Percentiles rank a stretch among this genome's conserved stretches.
Conservation (phyloP, 2,888 invertebrate species). For the Metacarcinus magister region DNA sequence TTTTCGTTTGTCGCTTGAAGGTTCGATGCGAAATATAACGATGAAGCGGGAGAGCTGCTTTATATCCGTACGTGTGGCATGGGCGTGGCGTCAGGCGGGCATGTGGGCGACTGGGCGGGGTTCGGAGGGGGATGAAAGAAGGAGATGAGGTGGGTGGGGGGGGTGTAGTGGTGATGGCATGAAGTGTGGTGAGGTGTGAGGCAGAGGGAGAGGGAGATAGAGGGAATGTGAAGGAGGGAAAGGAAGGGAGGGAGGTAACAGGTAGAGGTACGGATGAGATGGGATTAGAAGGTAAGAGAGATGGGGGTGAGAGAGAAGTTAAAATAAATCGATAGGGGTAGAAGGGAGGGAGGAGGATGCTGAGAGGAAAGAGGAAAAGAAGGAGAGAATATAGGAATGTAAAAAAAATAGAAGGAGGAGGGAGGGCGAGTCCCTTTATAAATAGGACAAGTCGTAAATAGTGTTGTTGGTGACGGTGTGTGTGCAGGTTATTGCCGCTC, state of each 20-base stretch:
- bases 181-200: background rate
- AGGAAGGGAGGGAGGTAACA: background rate
- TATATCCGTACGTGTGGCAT: background rate
- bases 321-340: background rate
- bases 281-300: background rate
- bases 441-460: background rate
- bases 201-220: background rate
- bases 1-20: constrained; percentile 17
- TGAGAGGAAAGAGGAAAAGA: background rate
- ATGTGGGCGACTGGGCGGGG: background rate
- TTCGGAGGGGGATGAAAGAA: background rate
- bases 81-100: background rate
- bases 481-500: no score
- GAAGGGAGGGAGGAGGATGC: background rate
- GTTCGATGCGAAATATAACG: background rate
- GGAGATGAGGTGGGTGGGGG: background rate
- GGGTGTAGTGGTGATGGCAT: background rate
- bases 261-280: background rate
- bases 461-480: background rate
- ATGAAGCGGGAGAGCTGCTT: background rate
- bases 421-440: background rate
- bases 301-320: background rate
- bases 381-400: background rate
- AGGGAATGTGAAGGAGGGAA: background rate
- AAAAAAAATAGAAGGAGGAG: background rate